Conservation (phyloP, 2,888 invertebrate genomes). For the Eristalis arbustorum region DNA sequence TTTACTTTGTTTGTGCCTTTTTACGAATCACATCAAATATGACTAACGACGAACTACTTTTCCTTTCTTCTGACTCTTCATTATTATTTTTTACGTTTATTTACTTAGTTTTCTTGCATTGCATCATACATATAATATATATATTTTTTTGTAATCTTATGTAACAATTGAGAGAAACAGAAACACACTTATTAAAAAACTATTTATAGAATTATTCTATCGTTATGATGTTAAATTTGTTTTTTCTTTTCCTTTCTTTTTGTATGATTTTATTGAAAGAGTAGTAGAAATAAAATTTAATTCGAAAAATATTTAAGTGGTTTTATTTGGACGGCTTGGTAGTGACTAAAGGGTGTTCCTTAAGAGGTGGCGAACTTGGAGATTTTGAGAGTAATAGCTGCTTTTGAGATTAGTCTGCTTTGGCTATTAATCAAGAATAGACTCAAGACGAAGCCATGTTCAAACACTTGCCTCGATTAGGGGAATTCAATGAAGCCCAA, state of each 20-base stretch:
- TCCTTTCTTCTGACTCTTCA: conserved; percentile 24
- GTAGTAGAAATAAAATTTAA: conserved; percentile 41
- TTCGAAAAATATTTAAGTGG: conserved; percentile 3
- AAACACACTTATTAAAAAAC: conserved; percentile 20
- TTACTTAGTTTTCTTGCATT: conserved; percentile 16
- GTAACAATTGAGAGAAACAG: not conserved
- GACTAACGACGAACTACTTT: conserved; percentile 51
- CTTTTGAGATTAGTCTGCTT: too few relatives aligned
- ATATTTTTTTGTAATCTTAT: conserved; percentile 9
- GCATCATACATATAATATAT: conserved; percentile 35
- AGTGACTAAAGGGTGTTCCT: too few relatives aligned
- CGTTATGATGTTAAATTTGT: conserved; percentile 38
- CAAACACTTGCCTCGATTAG: too few relatives aligned
- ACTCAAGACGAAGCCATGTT: too few relatives aligned
- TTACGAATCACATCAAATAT: conserved; percentile 41
- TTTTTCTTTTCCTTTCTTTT: conserved; percentile 36
- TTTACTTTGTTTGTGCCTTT: conserved; percentile 26
- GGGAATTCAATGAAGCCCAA: too few relatives aligned
- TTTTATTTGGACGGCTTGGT: not conserved
- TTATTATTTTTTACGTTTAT: not conserved
- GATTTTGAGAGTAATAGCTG: too few relatives aligned
- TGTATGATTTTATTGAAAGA: conserved; percentile 58
- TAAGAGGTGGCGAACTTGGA: too few relatives aligned
- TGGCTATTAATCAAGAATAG: too few relatives aligned
- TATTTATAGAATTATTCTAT: conserved; percentile 48